phyloP scores from a whole-genome alignment of 2,113 vertebrate genomes.

The Syngnathus scovelli region DNA sequence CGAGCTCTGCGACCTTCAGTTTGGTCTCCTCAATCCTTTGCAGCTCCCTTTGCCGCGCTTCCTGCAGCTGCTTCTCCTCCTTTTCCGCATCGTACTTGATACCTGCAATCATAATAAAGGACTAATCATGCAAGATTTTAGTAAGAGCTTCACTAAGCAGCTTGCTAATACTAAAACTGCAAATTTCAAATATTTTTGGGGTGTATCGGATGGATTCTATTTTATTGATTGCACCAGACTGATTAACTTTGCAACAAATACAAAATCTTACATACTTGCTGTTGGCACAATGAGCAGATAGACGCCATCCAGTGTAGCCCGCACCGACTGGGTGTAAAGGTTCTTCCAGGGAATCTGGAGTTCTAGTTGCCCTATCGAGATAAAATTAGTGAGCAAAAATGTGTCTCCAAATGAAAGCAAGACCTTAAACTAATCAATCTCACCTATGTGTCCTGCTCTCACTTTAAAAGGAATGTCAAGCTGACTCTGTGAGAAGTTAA shows the following conservation, averaged over 20 bases:
- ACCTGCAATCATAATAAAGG: slow-evolving; percentile 59
- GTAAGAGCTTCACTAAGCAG: no score
- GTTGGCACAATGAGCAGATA: slow-evolving; percentile 93
- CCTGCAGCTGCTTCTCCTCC: slow-evolving; percentile 85
- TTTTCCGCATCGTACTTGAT: slow-evolving; percentile 94
- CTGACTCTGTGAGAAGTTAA: slow-evolving; percentile 77
- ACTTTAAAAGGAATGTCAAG: slow-evolving; percentile 97
- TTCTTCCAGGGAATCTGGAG: slow-evolving; percentile 96
- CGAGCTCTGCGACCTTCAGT: slow-evolving; percentile 85
- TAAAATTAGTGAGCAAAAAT: slow-evolving; percentile 8
- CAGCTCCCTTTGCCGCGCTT: slow-evolving; percentile 87
- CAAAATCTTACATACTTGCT: slow-evolving; percentile 73
- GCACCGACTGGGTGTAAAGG: slow-evolving; percentile 92
- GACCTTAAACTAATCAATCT: slow-evolving; percentile 40
- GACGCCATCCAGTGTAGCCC: slow-evolving; percentile 88
- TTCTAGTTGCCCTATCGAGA: slow-evolving; percentile 78
- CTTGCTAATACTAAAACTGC: no score
- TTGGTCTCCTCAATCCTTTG: slow-evolving; percentile 95
- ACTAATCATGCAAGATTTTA: no score
- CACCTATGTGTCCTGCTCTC: slow-evolving; percentile 92
- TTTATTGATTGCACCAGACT: no score
- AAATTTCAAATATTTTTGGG: no score
- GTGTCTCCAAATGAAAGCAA: background rate
- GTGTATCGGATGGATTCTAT: no score
- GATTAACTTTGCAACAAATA: no score